These are phyloP conservation scores for Lucilia cuprina DNA, from an alignment of 1,140 invertebrate species.

Conservation along the genomic window DNA sequence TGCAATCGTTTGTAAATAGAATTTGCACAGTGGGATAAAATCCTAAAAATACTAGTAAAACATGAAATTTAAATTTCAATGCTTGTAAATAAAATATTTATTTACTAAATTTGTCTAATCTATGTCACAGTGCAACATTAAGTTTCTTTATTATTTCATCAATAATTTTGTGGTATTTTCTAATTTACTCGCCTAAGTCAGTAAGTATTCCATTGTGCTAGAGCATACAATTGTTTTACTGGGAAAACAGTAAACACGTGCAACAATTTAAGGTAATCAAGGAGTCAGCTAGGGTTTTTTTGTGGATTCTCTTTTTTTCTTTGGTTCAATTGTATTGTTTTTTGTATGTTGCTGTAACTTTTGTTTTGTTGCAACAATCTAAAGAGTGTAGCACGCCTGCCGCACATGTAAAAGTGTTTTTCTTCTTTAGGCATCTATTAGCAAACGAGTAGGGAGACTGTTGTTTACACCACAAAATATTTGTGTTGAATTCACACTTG, in stretches of 20 bases:
- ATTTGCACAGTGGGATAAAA: no score
- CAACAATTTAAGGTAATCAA: conserved; percentile 15
- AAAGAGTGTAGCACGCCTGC: background rate
- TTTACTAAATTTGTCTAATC: no score
- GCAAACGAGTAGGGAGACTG: background rate
- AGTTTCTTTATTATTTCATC: no score
- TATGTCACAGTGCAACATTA: no score
- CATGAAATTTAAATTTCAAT: no score
- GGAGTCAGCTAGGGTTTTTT: background rate
- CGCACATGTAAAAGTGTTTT: background rate
- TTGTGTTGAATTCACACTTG: background rate
- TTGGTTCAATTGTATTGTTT: background rate
- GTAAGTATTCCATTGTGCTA: background rate
- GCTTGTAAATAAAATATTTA: no score
- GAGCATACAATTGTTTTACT: background rate
- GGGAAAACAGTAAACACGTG: background rate
- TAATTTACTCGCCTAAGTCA: no score
- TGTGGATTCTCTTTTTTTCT: background rate
- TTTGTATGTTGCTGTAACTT: background rate
- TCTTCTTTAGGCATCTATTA: background rate
- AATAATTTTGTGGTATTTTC: no score
- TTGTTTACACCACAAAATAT: background rate
- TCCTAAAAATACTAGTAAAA: no score
- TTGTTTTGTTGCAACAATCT: background rate
- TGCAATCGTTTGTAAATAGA: no score